Percentiles rank a stretch among this genome's conserved stretches.
Evolutionary conservation across 1,140 invertebrate genomes (phyloP).

Genomic region (Drosophila repleta): DNA sequence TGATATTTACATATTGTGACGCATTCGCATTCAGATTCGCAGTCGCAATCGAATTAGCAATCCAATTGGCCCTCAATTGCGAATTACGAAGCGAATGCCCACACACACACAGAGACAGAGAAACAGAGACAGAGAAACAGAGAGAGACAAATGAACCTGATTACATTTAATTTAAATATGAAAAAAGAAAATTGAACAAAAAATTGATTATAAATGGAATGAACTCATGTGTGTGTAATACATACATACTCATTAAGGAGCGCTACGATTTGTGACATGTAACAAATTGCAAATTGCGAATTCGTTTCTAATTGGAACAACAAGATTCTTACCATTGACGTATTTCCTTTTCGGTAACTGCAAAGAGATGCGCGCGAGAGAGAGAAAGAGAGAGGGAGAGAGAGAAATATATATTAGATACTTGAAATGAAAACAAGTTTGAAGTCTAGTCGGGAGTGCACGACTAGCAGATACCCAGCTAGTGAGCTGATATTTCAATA

Average conservation of each 20-base stretch:
- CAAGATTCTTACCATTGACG: slow-evolving; percentile 90
- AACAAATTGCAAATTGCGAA: not conserved
- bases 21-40: slow-evolving; percentile 4
- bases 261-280: not conserved
- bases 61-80: not conserved
- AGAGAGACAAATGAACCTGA: slow-evolving; percentile 45
- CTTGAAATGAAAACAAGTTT: not conserved
- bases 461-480: no score
- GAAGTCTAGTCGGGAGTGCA: no score
- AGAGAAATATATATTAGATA: slow-evolving; percentile 8
- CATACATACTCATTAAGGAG: slow-evolving; percentile 10
- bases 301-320: not conserved
- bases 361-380: slow-evolving; percentile 52
- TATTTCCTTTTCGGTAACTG: slow-evolving; percentile 94
- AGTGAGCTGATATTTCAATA: no score
- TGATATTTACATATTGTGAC: slow-evolving; percentile 31
- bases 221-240: slow-evolving; percentile 16
- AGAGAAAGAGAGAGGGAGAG: slow-evolving; percentile 6
- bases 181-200: not conserved
- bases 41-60: not conserved
- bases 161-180: slow-evolving; percentile 19
- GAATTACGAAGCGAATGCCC: slow-evolving; percentile 15
- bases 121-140: not conserved
- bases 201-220: slow-evolving; percentile 11
- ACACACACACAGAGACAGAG: not conserved